phyloP scores from a whole-genome alignment of 2,797 vertebrate genomes.

The Ctenopoma kingsleyae region DNA sequence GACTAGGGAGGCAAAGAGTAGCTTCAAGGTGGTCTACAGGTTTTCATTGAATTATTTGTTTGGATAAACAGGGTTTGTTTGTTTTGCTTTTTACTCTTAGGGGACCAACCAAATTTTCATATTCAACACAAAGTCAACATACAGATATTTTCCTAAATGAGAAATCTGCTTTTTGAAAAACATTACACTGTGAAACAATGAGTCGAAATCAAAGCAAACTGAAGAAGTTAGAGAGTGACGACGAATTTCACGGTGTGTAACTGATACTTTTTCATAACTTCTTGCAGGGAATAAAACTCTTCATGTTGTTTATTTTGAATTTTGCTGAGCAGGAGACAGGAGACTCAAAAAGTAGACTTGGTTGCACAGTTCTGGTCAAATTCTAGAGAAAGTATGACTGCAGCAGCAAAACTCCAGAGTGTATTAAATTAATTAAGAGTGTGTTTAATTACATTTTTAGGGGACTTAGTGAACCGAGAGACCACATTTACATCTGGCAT shows the following conservation, averaged over 20 bases:
- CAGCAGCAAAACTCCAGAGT: too few relatives aligned
- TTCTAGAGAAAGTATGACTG: too few relatives aligned
- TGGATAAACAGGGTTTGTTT: slow-evolving; percentile 14
- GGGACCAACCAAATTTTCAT: background rate
- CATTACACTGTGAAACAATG: background rate
- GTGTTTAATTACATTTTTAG: too few relatives aligned
- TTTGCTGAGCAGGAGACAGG: background rate
- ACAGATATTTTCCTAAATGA: background rate
- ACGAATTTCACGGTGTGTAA: background rate
- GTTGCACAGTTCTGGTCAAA: too few relatives aligned
- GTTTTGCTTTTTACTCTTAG: background rate
- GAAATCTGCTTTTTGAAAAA: background rate
- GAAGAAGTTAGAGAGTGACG: background rate
- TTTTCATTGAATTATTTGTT: slow-evolving; percentile 25
- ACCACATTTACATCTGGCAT: too few relatives aligned
- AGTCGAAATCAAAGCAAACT: background rate
- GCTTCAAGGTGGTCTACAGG: slow-evolving; percentile 29
- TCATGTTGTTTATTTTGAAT: background rate
- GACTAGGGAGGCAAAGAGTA: slow-evolving; percentile 6
- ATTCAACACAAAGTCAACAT: background rate
- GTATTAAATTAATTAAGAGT: too few relatives aligned
- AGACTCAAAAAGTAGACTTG: too few relatives aligned
- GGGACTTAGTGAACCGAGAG: too few relatives aligned
- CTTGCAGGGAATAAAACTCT: background rate
- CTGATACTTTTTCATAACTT: background rate